These are phyloP conservation scores for Enteromius unitaeniatus DNA, from an alignment of 2,797 vertebrate genomes.

Conservation along the genomic window DNA sequence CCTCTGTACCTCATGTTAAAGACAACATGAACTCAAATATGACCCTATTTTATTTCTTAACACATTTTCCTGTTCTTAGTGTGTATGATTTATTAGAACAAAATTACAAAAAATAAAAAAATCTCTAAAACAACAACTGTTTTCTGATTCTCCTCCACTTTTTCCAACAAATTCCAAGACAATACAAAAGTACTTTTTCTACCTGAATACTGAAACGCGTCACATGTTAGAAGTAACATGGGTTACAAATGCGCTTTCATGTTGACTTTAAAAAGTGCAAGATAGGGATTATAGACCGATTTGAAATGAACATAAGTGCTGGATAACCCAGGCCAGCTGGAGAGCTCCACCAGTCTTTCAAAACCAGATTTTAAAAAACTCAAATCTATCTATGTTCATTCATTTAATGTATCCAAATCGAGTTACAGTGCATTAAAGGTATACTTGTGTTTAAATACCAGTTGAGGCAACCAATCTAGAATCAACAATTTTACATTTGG, in stretches of 20 bases:
- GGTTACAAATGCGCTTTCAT: constrained; percentile 14
- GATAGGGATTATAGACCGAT: constrained; percentile 3
- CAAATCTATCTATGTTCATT: neutral
- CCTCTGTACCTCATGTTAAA: neutral
- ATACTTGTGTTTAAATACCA: constrained; percentile 5
- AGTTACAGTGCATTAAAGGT: neutral
- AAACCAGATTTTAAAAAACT: neutral
- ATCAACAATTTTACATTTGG: neutral
- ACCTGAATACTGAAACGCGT: neutral
- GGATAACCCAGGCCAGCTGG: constrained; percentile 27
- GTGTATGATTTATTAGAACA: neutral
- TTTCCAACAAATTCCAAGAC: neutral
- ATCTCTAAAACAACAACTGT: neutral
- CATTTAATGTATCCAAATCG: neutral
- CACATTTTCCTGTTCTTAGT: neutral
- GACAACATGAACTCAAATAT: constrained; percentile 41
- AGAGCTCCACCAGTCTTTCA: constrained; percentile 48
- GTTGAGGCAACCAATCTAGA: neutral
- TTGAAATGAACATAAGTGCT: constrained; percentile 23
- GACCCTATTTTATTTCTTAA: neutral
- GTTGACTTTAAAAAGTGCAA: constrained; percentile 26
- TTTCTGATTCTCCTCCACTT: neutral
- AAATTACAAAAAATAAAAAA: no score
- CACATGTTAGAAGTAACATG: constrained; percentile 1
- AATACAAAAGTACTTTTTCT: neutral